Conservation (phyloP, 2,113 vertebrate species). For the Gasterosteus nipponicus region DNA sequence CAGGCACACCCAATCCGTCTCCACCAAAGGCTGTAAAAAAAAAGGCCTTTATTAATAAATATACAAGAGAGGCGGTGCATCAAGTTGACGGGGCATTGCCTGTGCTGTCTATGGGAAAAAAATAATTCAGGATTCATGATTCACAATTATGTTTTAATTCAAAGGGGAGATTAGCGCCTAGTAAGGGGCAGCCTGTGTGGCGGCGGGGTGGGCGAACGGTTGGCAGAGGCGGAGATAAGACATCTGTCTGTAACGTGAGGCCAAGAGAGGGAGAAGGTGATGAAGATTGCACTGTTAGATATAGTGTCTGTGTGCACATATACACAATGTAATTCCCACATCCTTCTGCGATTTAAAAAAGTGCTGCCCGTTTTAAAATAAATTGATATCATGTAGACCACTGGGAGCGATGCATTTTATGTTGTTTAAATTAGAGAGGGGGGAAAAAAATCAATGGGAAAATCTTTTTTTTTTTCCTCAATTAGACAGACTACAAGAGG, state of each 20-base stretch:
- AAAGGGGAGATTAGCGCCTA: slow-evolving; percentile 67
- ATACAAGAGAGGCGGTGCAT: slow-evolving; percentile 59
- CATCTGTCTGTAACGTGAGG: slow-evolving; percentile 61
- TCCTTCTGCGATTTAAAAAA: slow-evolving; percentile 29
- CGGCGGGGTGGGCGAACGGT: slow-evolving; percentile 16
- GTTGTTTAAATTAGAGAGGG: slow-evolving; percentile 42
- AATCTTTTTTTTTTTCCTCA: slow-evolving; percentile 55
- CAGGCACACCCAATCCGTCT: slow-evolving; percentile 39
- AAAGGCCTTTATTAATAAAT: slow-evolving; percentile 52
- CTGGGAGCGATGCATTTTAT: slow-evolving; percentile 39
- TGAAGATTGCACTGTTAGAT: neutral
- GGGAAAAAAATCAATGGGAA: slow-evolving; percentile 41
- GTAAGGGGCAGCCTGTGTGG: slow-evolving; percentile 51
- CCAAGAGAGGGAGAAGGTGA: slow-evolving; percentile 32
- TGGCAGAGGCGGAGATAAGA: slow-evolving; percentile 55
- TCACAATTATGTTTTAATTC: slow-evolving; percentile 78
- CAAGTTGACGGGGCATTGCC: slow-evolving; percentile 62
- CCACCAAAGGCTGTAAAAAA: slow-evolving; percentile 32
- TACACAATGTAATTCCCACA: neutral
- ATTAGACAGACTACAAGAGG: slow-evolving; percentile 43
- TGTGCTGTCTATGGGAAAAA: slow-evolving; percentile 30
- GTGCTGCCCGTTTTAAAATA: slow-evolving; percentile 27
- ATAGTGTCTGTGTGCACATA: neutral
- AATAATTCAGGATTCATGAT: slow-evolving; percentile 70
- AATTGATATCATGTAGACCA: slow-evolving; percentile 40